Percentiles rank a stretch among this genome's conserved stretches.
phyloP scores from a whole-genome alignment of 2,888 invertebrate species.

The Lepidocyrtoides sp. region DNA sequence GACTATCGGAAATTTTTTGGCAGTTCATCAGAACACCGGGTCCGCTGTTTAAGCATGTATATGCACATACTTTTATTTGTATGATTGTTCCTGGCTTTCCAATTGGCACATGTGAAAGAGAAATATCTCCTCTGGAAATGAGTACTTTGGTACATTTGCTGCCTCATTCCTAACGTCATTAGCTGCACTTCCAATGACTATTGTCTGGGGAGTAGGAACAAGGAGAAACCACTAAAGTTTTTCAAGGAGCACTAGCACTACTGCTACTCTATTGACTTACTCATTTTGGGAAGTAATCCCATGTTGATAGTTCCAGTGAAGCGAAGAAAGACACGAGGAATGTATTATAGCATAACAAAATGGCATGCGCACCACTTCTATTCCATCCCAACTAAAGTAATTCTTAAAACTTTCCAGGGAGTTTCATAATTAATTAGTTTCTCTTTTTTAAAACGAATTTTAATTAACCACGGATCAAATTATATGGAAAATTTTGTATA shows the following conservation, averaged over 20 bases:
- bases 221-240: conserved; percentile 17
- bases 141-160: conserved; percentile 14
- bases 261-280: not conserved
- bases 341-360: not conserved
- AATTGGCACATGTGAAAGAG: conserved; percentile 40
- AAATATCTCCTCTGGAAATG: not conserved
- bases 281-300: not conserved
- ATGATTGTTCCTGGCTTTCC: not conserved
- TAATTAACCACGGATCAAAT: conserved; percentile 2
- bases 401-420: conserved; percentile 9
- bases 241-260: not conserved
- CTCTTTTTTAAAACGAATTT: not conserved
- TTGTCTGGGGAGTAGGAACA: conserved; percentile 29
- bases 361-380: not conserved
- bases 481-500: not conserved
- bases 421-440: conserved; percentile 27
- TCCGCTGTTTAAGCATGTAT: not conserved
- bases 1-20: conserved; percentile 27
- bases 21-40: not conserved
- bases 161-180: conserved; percentile 61
- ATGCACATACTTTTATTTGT: not conserved
- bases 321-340: not conserved
- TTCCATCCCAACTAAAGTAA: not conserved
- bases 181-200: conserved; percentile 52
- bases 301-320: conserved; percentile 25